Base-by-base conservation (phyloP, 2,888 invertebrate species). In the Geophilus truncorum region DNA sequence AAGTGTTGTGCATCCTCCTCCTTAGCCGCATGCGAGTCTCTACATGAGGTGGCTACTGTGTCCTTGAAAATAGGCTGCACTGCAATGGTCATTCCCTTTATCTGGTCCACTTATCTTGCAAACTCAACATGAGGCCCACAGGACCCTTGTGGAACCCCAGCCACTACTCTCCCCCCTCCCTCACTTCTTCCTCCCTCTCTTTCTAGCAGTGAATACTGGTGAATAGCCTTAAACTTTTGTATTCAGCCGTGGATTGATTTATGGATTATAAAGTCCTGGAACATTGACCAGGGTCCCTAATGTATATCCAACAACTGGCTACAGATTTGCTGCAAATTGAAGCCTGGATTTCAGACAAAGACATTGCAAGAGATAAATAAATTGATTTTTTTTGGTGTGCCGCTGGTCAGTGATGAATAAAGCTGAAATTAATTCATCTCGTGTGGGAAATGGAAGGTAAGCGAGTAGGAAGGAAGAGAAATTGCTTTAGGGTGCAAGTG, bases 181-280 rank as follows among this genome's bases (percentile, higher is more conserved):
- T 23, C 57, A n/a, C n/a, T n/a, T n/a, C n/a, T n/a, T n/a, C 57
- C 21, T 62, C 23, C 10, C 18, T 18, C 6, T 18, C 0, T n/a
- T n/a, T n/a, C n/a, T n/a, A n/a, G n/a, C n/a, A n/a, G n/a, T n/a
- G n/a, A n/a, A n/a, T n/a, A 62, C 21, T 21, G 21, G 57, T 62
- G 57, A 62, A 62, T 62, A 62, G 57, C 57, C 57, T 62, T 62
- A n/a, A 62, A 62, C 57, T 62, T 62, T 62, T 62, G 21, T 62
- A 62, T 62, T 62, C 57, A 62, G 23, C 57, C 21, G 5, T 62
- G 57, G 57, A 62, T 62, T 62, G 57, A 62, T 62, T 62, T 62
- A 62, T 62, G 57, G 57, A 62, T 62, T 62, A 62, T 62, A 62
- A 62, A 62, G 57, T 62, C 57, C 57, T 62, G 57, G 57, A 23